phyloP scores from a whole-genome alignment of 92 coral and sea anemone genomes.

The Diadumene lineata region DNA sequence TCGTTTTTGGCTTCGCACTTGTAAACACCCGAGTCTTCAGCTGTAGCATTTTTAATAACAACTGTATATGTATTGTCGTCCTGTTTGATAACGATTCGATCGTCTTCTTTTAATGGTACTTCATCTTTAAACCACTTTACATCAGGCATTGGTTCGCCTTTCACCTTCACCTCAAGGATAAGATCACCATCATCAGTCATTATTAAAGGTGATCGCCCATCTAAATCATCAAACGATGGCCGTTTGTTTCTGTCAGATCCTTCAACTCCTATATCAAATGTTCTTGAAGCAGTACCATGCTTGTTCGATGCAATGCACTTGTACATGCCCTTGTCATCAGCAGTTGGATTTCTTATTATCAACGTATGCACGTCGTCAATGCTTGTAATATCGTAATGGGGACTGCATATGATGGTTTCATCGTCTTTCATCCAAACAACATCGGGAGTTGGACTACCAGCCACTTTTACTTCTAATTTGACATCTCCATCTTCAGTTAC shows the following conservation, averaged over 20 bases:
- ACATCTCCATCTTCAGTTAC: conserved; percentile 81
- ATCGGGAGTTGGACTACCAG: conserved; percentile 60
- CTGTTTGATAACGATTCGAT: conserved; percentile 57
- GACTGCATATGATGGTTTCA: conserved; percentile 45
- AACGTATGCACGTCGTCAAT: conserved; percentile 66
- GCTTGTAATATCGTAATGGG: conserved; percentile 59
- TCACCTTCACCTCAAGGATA: conserved; percentile 70
- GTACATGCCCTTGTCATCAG: conserved; percentile 74
- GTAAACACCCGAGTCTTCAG: conserved; percentile 86
- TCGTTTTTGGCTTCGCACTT: conserved; percentile 77
- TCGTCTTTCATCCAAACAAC: conserved; percentile 82
- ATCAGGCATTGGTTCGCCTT: conserved; percentile 66
- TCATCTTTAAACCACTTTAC: conserved; percentile 83
- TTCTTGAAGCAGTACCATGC: conserved; percentile 70
- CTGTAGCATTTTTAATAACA: conserved; percentile 60
- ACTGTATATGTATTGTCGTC: conserved; percentile 69
- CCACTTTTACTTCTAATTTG: conserved; percentile 71
- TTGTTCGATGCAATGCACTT: conserved; percentile 77
- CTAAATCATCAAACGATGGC: conserved; percentile 51
- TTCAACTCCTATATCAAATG: conserved; percentile 78
- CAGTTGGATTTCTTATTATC: conserved; percentile 71
- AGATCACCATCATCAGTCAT: conserved; percentile 86
- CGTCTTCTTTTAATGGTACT: conserved; percentile 57
- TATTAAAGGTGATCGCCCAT: conserved; percentile 53
- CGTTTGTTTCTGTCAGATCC: conserved; percentile 45